phyloP scores from a whole-genome alignment of 1,140 invertebrate genomes.

The Zaprionus capensis region DNA sequence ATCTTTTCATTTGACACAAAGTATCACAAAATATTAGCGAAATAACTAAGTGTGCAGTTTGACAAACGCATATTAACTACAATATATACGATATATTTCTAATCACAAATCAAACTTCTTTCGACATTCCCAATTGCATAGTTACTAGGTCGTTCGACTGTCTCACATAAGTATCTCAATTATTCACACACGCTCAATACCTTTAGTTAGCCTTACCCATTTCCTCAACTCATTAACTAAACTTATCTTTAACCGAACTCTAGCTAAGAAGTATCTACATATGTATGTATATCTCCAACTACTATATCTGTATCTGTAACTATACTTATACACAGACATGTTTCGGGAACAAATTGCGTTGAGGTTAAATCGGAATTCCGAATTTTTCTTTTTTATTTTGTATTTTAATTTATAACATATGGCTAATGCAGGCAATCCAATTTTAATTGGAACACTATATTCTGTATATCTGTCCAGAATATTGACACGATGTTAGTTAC shows the following conservation, averaged over 20 bases:
- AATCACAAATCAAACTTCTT: not conserved
- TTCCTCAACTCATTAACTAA: not conserved
- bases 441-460: not conserved
- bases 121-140: not conserved
- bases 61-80: not conserved
- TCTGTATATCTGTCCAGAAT: conserved; percentile 2
- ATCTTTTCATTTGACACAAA: not conserved
- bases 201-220: not conserved
- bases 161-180: not conserved
- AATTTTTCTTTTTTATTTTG: not conserved
- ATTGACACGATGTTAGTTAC: not conserved
- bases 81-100: not conserved
- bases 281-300: not conserved
- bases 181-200: not conserved
- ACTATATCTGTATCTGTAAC: not conserved
- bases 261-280: not conserved
- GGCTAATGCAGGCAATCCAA: not conserved
- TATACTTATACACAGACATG: not conserved
- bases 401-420: not conserved
- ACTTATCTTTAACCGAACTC: not conserved
- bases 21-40: not conserved
- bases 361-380: not conserved
- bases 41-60: not conserved
- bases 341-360: conserved; percentile 6
- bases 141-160: not conserved